Percentiles rank a stretch among this genome's conserved stretches.
phyloP scores from a whole-genome alignment of 2,113 vertebrate genomes.

The Hepsetus odoe region DNA sequence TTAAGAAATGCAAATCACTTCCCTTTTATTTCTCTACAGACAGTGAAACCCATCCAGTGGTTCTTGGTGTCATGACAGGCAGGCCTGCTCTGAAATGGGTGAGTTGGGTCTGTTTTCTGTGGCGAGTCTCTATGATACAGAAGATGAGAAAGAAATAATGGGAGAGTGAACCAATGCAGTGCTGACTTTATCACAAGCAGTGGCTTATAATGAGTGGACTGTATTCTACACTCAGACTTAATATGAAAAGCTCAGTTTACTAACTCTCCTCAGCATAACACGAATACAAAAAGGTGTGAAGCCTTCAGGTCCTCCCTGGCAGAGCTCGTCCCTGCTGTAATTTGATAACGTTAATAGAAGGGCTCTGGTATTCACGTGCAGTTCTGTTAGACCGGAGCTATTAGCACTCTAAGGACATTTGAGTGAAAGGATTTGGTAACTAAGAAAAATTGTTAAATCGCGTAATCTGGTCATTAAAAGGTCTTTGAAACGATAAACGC shows the following conservation, averaged over 20 bases:
- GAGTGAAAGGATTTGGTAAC: background rate
- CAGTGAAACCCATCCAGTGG: background rate
- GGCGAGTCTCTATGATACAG: background rate
- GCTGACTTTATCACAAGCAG: no score
- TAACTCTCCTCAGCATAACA: background rate
- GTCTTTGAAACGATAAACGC: slow-evolving; percentile 9
- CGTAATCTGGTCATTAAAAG: slow-evolving; percentile 8
- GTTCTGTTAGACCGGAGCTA: slow-evolving; percentile 6
- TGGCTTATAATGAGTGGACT: no score
- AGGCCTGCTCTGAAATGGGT: slow-evolving; percentile 1
- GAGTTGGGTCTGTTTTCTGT: background rate
- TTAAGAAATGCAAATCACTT: background rate
- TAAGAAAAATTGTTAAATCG: slow-evolving; percentile 9
- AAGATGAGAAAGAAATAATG: background rate
- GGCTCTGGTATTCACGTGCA: background rate
- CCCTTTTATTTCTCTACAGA: background rate
- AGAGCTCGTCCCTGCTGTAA: background rate
- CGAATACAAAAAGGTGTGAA: background rate
- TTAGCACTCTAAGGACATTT: background rate
- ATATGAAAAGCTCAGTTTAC: background rate
- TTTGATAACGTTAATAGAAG: slow-evolving; percentile 3
- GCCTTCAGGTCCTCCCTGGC: background rate
- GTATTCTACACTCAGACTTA: no score
- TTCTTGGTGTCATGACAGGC: background rate
- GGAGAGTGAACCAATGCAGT: background rate